These are phyloP conservation scores for Cololabis saira DNA, from an alignment of 2,113 vertebrate species.

Conservation along the genomic window DNA sequence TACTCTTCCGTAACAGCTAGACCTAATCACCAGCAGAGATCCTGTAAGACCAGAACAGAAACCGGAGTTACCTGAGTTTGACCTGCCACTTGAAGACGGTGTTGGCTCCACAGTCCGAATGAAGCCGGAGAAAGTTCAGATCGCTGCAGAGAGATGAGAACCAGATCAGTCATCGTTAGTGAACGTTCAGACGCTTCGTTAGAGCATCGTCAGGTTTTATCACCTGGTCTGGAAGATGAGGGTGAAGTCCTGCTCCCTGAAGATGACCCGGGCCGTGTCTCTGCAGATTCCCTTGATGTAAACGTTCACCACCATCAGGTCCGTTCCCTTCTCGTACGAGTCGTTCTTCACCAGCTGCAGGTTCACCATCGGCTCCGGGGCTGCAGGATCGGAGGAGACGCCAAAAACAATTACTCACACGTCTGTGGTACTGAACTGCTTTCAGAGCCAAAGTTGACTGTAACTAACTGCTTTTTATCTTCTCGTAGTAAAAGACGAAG, in stretches of 20 bases:
- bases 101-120: slow-evolving; percentile 90
- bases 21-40: too few relatives aligned
- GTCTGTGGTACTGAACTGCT: too few relatives aligned
- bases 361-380: slow-evolving; percentile 91
- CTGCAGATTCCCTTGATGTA: slow-evolving; percentile 93
- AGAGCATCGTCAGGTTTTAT: not conserved
- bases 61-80: slow-evolving; percentile 88
- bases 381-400: slow-evolving; percentile 50
- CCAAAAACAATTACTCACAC: not conserved
- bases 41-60: too few relatives aligned
- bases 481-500: not conserved
- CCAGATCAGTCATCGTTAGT: not conserved
- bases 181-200: not conserved
- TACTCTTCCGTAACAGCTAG: too few relatives aligned
- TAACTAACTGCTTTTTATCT: too few relatives aligned
- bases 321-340: slow-evolving; percentile 95
- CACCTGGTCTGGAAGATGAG: slow-evolving; percentile 97
- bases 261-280: slow-evolving; percentile 89
- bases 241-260: slow-evolving; percentile 97
- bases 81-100: slow-evolving; percentile 98
- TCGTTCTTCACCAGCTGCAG: slow-evolving; percentile 92
- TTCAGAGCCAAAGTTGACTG: too few relatives aligned
- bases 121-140: slow-evolving; percentile 89
- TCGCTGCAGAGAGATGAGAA: slow-evolving; percentile 78
- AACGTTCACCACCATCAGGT: slow-evolving; percentile 95